Conservation (phyloP, 1,140 invertebrate genomes). For the Lordiphosa clarofinis region DNA sequence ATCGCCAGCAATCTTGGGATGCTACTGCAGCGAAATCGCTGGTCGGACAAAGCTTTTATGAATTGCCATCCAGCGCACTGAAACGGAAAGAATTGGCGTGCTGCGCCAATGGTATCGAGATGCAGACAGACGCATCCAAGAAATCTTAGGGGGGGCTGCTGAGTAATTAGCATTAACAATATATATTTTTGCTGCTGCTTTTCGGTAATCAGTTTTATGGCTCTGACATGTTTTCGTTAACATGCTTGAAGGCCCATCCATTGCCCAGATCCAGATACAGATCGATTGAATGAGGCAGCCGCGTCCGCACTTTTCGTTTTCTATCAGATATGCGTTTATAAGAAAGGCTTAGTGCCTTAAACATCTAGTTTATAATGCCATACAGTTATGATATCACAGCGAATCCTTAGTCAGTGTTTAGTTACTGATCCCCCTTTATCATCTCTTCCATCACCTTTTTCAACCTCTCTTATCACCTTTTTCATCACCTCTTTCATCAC, state of each 20-base stretch:
- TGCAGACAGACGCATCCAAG: constrained; percentile 27
- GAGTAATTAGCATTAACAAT: constrained; percentile 42
- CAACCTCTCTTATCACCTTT: too few relatives aligned
- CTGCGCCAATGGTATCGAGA: constrained; percentile 34
- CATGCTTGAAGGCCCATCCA: constrained; percentile 55
- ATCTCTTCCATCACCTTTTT: too few relatives aligned
- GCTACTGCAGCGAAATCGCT: constrained; percentile 74
- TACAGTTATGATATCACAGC: too few relatives aligned
- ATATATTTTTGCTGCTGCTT: constrained; percentile 40
- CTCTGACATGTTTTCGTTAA: constrained; percentile 76
- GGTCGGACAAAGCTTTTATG: constrained; percentile 64
- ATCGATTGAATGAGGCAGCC: constrained; percentile 13
- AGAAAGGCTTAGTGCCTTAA: too few relatives aligned
- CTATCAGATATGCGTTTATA: constrained; percentile 16
- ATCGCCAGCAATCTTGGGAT: constrained; percentile 46
- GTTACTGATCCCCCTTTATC: too few relatives aligned
- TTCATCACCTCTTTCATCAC: too few relatives aligned
- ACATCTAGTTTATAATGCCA: too few relatives aligned
- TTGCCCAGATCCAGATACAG: constrained; percentile 17
- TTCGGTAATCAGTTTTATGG: constrained; percentile 27
- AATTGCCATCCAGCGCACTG: constrained; percentile 59
- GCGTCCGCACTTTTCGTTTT: constrained; percentile 41
- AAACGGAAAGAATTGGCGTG: constrained; percentile 72
- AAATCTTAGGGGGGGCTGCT: constrained; percentile 30
- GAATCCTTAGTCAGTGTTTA: too few relatives aligned